Base-by-base conservation (phyloP, 2,113 vertebrate genomes). In the Lophura nycthemera region DNA sequence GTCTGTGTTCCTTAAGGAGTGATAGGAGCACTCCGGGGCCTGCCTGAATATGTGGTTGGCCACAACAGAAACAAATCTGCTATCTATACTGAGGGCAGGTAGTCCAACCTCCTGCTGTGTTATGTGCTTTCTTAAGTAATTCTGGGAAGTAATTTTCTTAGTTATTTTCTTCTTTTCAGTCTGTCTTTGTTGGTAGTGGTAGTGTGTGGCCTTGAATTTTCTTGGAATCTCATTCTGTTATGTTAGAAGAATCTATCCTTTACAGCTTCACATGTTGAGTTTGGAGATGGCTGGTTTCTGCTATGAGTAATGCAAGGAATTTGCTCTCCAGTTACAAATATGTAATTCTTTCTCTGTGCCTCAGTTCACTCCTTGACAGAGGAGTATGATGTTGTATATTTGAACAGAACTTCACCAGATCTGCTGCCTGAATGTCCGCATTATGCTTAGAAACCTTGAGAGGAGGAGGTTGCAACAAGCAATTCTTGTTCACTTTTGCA, bases 11-110 rank as follows among this genome's bases (percentile, higher is more conserved):
- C 21, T 76, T 63, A 73, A 29, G 17, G 25, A 66, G 12, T 24
- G 10, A 14, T 43, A 64, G n/a, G 5, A 75, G 6, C 20, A 13
- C 34, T 34, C 45, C 30, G 3, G 3, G 4, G 2, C 1, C 0
- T 77, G 27, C 36, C 67, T 2, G 36, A 34, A 38, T n/a, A 19
- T 50, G 24, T 50, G 34, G 47, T 29, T 36, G 34, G n/a, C 36
- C n/a, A 50, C 18, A 38, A 71, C 24, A 38, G 34, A 52, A 52
- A 36, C 13, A 20, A 50, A 38, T 19, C 29, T 71, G 11, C 48
- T 71, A 48, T 27, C 27, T 52, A 7, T 29, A 38, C 25, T 36
- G 25, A 52, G 14, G 13, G 15, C 45, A 22, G n/a, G 45, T 25
- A 61, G 59, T 29, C 43, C n/a, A 36, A 61, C 25, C 6, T 47